Percentiles rank a stretch among this genome's conserved stretches.
Evolutionary conservation across 2,888 invertebrate species (phyloP).

Genomic region (Schizaphis graminum): DNA sequence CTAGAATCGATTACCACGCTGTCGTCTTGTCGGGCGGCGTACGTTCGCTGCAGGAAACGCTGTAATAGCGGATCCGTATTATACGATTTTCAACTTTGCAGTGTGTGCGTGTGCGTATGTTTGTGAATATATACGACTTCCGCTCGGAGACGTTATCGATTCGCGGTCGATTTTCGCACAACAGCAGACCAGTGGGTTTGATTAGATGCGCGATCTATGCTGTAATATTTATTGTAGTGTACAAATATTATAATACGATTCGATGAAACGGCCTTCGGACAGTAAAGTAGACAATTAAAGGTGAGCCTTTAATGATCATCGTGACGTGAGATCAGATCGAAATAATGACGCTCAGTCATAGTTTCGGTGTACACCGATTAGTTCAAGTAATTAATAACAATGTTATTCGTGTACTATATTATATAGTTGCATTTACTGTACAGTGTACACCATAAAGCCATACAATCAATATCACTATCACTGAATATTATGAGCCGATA

Average conservation of each 20-base stretch:
- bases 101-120: background rate
- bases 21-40: background rate
- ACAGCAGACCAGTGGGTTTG: background rate
- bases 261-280: no score
- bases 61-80: background rate
- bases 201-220: background rate
- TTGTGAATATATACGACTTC: background rate
- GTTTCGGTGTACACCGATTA: no score
- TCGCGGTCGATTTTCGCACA: background rate
- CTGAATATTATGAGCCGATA: background rate
- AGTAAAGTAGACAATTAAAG: no score
- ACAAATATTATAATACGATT: background rate
- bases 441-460: no score
- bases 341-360: no score
- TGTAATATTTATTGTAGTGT: background rate
- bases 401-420: background rate
- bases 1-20: background rate
- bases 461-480: background rate
- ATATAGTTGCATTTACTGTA: no score
- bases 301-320: no score
- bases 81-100: background rate
- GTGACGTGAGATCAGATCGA: no score
- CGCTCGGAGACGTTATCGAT: background rate
- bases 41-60: background rate
- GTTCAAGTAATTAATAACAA: no score